phyloP scores from a whole-genome alignment of 1,140 invertebrate genomes.

The Hylyphantes graminicola region DNA sequence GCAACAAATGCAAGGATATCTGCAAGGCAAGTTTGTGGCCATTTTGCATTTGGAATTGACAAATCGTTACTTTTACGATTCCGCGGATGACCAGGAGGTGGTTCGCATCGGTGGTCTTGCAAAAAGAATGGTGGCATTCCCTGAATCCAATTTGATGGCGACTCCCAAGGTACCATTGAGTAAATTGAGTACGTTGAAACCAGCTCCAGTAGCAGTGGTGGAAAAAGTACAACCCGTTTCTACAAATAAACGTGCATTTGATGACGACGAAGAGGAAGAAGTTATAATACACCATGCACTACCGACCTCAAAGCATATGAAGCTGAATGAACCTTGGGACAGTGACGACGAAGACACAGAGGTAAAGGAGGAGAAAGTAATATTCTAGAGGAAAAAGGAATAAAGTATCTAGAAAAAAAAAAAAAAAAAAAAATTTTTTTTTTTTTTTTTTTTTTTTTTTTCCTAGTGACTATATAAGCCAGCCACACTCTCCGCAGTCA shows the following conservation, averaged over 20 bases:
- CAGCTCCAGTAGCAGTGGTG: too few species aligned
- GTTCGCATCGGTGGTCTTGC: neutral
- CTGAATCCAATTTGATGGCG: constrained; percentile 1
- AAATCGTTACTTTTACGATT: neutral
- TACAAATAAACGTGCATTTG: neutral
- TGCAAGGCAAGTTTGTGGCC: neutral
- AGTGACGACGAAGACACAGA: neutral
- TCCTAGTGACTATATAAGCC: too few species aligned
- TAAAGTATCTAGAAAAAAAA: too few species aligned
- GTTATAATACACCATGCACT: neutral
- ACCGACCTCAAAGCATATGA: too few species aligned
- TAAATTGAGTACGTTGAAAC: too few species aligned
- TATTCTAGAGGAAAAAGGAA: neutral
- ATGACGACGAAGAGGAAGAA: neutral
- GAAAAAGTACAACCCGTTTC: too few species aligned
- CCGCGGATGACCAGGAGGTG: neutral
- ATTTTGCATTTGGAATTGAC: neutral
- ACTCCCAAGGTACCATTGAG: too few species aligned
- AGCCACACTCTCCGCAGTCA: too few species aligned
- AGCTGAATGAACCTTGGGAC: too few species aligned
- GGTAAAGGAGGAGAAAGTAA: neutral
- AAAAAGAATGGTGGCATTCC: neutral
- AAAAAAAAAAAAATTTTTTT: neutral
- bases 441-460: neutral
- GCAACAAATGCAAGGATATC: neutral